These are phyloP conservation scores for Cinclus mexicanus DNA, from an alignment of 2,113 vertebrate species.

Conservation along the genomic window DNA sequence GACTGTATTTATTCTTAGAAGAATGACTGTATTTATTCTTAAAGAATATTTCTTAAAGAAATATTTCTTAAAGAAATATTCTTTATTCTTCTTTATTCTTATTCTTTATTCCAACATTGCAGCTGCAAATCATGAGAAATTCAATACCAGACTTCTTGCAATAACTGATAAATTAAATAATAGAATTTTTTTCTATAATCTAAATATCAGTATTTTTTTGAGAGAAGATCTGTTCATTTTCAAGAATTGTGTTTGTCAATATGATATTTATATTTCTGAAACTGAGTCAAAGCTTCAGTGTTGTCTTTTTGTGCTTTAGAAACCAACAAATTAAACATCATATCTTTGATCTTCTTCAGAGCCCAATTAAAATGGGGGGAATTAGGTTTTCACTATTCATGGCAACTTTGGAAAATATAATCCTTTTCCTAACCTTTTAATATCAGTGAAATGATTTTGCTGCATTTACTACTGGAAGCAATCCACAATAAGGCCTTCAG, in stretches of 20 bases:
- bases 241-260: background rate
- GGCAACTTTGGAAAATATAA: background rate
- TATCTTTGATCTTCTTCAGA: background rate
- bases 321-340: background rate
- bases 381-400: background rate
- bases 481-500: background rate
- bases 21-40: too few relatives aligned
- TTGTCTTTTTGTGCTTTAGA: background rate
- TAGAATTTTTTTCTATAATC: background rate
- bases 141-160: background rate
- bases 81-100: too few relatives aligned
- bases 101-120: background rate
- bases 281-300: background rate
- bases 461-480: background rate
- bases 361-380: background rate
- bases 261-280: background rate
- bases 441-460: background rate
- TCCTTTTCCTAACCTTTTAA: background rate
- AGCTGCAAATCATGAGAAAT: background rate
- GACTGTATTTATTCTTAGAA: background rate
- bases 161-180: background rate
- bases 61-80: too few relatives aligned
- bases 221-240: background rate
- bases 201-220: background rate
- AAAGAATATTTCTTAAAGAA: too few relatives aligned